Evolutionary conservation across 2,113 vertebrate species (phyloP), one percentile per base, ranked within the genome.

Genomic region (Aptenodytes patagonicus): DNA sequence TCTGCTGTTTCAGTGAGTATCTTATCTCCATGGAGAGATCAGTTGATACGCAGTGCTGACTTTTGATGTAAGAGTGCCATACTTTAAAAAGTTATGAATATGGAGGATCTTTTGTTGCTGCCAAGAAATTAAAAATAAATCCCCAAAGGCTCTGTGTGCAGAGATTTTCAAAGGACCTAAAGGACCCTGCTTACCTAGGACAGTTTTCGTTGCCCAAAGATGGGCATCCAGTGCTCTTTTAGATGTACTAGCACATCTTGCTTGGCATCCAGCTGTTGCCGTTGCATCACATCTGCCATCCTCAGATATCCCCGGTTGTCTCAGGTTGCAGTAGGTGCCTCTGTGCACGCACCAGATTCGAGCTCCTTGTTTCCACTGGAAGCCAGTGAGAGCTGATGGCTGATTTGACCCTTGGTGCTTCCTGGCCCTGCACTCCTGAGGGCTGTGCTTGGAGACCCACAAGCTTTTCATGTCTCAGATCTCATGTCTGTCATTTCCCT

Each of bases 71-170:
- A 83, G 44, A 80, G 34, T 93, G 73, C 44, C 31, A 36, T 84
- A 52, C 78, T 95, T 81, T 11, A 38, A 44, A 64, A 93, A 90
- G 44, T 78, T 90, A 93, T 78, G 57, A 96, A 94, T 90, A 90
- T 80, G 86, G 71, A 94, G 66, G 32, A 80, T 86, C 62, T 83
- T 88, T 83, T 68, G 10, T 66, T 26, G 4, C 82, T 90, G 65
- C 88, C 70, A 82, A 62, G 47, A 87, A 83, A 82, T 82, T 90
- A 85, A 92, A 96, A 93, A 82, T 93, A 92, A 88, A 71, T 61
- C 57, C 62, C 47, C n/a, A 68, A 52, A 71, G 46, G 66, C 26
- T 94, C 40, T 36, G 32, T 69, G 19, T 64, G 54, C 36, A 66
- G 54, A 94, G 62, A 70, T 81, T 83, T 87, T 83, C 46, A 60